A percentile compares a stretch with the other conserved stretches of the same genome.
Conservation (phyloP, 2,797 vertebrate species). For the Lagocephalus sceleratus region DNA sequence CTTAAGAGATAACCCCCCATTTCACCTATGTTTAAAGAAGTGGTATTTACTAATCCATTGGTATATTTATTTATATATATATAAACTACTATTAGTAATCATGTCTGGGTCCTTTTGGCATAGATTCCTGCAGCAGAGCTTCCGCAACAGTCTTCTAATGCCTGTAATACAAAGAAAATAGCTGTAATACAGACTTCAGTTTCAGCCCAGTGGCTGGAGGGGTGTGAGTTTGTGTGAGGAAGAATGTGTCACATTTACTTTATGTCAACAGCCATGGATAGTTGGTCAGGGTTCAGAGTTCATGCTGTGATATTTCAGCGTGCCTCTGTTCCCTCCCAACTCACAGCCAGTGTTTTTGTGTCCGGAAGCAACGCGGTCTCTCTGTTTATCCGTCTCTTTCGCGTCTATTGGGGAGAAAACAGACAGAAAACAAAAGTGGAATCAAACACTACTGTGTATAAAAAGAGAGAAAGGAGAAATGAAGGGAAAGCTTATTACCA, state of each 20-base stretch:
- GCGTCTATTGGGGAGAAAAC: not conserved
- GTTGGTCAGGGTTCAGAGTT: conserved; percentile 65
- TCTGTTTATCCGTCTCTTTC: conserved; percentile 27
- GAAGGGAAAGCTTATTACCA: conserved; percentile 78
- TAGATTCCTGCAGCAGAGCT: too few species aligned
- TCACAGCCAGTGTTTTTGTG: conserved; percentile 21
- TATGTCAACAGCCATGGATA: conserved; percentile 60
- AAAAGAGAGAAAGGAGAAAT: conserved; percentile 43
- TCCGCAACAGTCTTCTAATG: too few species aligned
- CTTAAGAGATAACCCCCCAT: too few species aligned
- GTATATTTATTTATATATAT: too few species aligned
- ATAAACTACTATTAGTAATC: too few species aligned
- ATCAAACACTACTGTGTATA: conserved; percentile 15
- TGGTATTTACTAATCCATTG: too few species aligned
- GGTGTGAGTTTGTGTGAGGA: conserved; percentile 44
- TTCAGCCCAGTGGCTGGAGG: conserved; percentile 41
- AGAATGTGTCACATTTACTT: conserved; percentile 65
- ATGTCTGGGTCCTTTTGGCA: too few species aligned
- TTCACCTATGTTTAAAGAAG: too few species aligned
- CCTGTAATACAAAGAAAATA: conserved; percentile 27
- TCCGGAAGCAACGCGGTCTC: conserved; percentile 32
- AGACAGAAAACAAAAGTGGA: conserved; percentile 17
- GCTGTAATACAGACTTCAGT: conserved; percentile 8
- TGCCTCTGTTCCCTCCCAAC: conserved; percentile 35
- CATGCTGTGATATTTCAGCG: conserved; percentile 66